phyloP scores from a whole-genome alignment of 2,888 invertebrate genomes.

The Dolomedes plantarius region DNA sequence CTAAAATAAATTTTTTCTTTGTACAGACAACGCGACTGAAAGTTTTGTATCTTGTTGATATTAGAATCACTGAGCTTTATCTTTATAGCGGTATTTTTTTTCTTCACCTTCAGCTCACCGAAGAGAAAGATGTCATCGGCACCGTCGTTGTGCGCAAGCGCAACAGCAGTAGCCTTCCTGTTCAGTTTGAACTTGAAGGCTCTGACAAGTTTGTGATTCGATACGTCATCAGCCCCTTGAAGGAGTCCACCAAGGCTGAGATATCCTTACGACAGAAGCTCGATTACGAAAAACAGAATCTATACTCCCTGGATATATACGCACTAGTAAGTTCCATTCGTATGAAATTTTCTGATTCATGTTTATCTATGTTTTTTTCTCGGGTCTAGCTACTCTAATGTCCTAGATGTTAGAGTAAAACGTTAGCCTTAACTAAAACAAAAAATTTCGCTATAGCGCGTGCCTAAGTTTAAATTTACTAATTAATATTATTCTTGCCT shows the following conservation, averaged over 20 bases:
- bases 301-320: constrained; percentile 90
- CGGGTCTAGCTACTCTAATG: too few relatives aligned
- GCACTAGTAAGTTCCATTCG: constrained; percentile 85
- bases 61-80: too few relatives aligned
- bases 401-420: too few relatives aligned
- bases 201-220: constrained; percentile 73
- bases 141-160: constrained; percentile 70
- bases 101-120: constrained; percentile 53
- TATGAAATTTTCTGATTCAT: too few relatives aligned
- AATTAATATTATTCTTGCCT: too few relatives aligned
- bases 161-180: constrained; percentile 72
- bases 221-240: constrained; percentile 73
- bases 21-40: too few relatives aligned
- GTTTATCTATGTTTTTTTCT: not conserved
- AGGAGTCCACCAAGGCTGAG: constrained; percentile 72
- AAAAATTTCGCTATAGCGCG: too few relatives aligned
- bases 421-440: too few relatives aligned
- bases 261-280: constrained; percentile 80
- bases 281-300: constrained; percentile 92
- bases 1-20: too few relatives aligned
- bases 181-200: constrained; percentile 73
- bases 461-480: too few relatives aligned
- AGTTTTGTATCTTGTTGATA: too few relatives aligned
- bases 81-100: too few relatives aligned
- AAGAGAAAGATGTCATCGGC: constrained; percentile 71